Base-by-base conservation (phyloP, 1,140 invertebrate species). In the Apolygus lucorum region DNA sequence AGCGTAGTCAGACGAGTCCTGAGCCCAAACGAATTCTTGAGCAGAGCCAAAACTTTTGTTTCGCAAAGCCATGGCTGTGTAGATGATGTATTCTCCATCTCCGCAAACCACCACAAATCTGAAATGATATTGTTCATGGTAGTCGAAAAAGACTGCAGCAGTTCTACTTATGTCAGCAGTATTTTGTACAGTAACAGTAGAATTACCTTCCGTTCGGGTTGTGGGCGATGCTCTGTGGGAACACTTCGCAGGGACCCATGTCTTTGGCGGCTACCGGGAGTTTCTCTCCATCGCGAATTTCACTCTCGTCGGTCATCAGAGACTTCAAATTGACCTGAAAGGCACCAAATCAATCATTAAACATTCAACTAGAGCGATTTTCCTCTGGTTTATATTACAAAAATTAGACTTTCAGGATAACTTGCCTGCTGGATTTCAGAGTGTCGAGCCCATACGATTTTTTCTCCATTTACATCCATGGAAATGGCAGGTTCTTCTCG, bases 211-310 rank as follows among this genome's bases (percentile, higher is more conserved):
- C 98, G 81, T 99, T 99, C 0, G 96, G 95, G 83, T 98, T 99
- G 77, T 99, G 98, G 24, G 93, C 90, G 72, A 99, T 95, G 0
- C 92, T 98, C 78, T 99, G 97, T 0, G 98, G 98, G 79, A 99
- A 99, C 73, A 99, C 98, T 81, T 99, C 98, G 81, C 96, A 99
- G 22, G 94, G 93, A 0, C 98, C 98, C 94, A 99, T 98, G 75
- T 99, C 98, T 79, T 99, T 99, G 0, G 97, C 90, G 1, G 91
- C 88, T 4, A 99, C 83, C 1, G 96, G 91, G 0, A 99, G 81
- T 8, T 95, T 84, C 80, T 97, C 93, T 0, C 95, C 95, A 79
- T 98, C 95, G 78, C 92, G 91, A 63, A 92, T 85, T 76, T 91
- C 90, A 24, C 8, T 17, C 24, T 76, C 82, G 76, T 88, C 88